phyloP scores from a whole-genome alignment of 1,140 invertebrate species.

The Melitaea cinxia region DNA sequence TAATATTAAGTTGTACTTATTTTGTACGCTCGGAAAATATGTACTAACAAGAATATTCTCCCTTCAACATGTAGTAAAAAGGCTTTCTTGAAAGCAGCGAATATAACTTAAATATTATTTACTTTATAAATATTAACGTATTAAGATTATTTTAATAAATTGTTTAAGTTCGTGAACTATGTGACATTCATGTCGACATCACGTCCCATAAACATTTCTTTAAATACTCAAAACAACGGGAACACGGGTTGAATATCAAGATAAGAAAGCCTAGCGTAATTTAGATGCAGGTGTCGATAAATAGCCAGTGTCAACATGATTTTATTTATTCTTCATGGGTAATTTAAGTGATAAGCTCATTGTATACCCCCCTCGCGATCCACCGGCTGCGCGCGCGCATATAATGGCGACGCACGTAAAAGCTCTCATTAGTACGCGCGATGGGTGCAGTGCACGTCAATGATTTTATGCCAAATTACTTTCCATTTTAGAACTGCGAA shows the following conservation, averaged over 20 bases:
- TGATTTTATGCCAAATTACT: conserved; percentile 44
- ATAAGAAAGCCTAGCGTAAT: conserved; percentile 2
- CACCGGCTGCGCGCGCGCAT: conserved; percentile 30
- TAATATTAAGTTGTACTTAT: too few species aligned
- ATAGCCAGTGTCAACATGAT: conserved; percentile 21
- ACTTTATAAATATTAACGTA: too few species aligned
- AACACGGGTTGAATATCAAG: background rate
- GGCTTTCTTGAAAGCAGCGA: too few species aligned
- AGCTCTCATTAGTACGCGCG: conserved; percentile 44
- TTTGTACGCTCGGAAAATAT: too few species aligned
- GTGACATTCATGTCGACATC: background rate
- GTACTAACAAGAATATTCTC: too few species aligned
- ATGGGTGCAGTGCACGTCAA: conserved; percentile 33
- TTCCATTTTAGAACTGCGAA: conserved; percentile 40
- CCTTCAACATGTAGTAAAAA: too few species aligned
- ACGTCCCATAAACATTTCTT: background rate
- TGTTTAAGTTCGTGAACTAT: background rate
- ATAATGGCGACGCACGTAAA: conserved; percentile 34
- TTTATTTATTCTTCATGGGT: conserved; percentile 28
- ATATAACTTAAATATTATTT: too few species aligned
- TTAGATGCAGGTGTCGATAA: conserved; percentile 17
- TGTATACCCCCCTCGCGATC: conserved; percentile 33
- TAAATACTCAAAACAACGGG: background rate
- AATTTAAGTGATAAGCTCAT: conserved; percentile 46
- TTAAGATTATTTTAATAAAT: too few species aligned